Base-by-base conservation (phyloP, 2,113 vertebrate species). In the Coptodon rendalli region DNA sequence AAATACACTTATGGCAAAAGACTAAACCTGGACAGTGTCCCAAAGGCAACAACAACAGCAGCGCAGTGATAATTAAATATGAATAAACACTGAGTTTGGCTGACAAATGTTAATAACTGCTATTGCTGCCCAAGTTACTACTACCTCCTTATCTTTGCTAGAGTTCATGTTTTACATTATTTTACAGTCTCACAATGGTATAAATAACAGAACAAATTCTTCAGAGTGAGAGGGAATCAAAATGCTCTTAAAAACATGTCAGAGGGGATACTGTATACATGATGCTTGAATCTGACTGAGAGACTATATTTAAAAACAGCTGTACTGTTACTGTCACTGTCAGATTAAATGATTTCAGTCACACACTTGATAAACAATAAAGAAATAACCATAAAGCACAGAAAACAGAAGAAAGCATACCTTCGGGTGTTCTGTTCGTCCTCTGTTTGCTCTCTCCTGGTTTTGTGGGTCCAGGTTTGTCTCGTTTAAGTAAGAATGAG, bases 381-480 rank as follows among this genome's bases (percentile, higher is more conserved):
- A 7, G 6, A 80, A 66, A 27, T 36, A 82, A 63, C 22, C 11
- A 59, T 48, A 53, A 40, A 78, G 50, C 71, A 45, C 13, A 7
- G 5, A 38, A 84, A 48, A 56, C 9, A 52, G 10, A 17, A 14
- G 6, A 59, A 83, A 52, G 78, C 84, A 4, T 86, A 96, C 96
- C 95, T 96, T 95, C 12, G 86, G 83, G 38, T 85, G 40, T 19
- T n/a, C n/a, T 89, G 50, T 86, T 76, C 61, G 63, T 92, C 87
- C 84, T 78, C 27, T 78, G 81, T 93, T 92, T 3, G 5, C 82
- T 83, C 40, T n/a, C 86, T 89, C 85, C 85, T 52, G 80, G 61
- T 91, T 80, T 84, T 3, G 83, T 19, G 38, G 27, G 86, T 94
- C 95, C 95, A 95, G 93, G 57, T 94, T 95, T 92, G 80, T 91